A percentile compares a stretch with the other conserved stretches of the same genome.
These are phyloP conservation scores for Hirtodrosophila cameraria DNA, from an alignment of 2,888 invertebrate genomes.

Conservation along the genomic window DNA sequence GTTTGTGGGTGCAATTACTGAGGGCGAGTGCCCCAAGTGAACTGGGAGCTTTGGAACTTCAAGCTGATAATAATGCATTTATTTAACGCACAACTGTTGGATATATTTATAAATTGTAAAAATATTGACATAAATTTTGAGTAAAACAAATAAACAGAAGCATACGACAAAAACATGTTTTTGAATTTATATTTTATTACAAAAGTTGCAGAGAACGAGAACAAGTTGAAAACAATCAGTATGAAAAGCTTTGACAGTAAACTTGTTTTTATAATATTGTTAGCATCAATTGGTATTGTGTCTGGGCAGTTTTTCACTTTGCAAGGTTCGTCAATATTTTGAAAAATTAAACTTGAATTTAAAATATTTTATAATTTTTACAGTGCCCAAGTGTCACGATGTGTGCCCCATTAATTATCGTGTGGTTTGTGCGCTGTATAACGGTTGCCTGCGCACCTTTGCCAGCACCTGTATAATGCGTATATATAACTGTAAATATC, in stretches of 20 bases:
- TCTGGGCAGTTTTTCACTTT: slow-evolving; percentile 32
- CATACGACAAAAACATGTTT: slow-evolving; percentile 8
- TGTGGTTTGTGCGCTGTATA: slow-evolving; percentile 60
- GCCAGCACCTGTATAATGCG: slow-evolving; percentile 62
- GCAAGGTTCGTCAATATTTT: slow-evolving; percentile 32
- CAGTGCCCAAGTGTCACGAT: slow-evolving; percentile 63
- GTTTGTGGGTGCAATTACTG: slow-evolving; percentile 17
- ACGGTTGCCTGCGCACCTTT: slow-evolving; percentile 62
- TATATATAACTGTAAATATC: slow-evolving; percentile 69
- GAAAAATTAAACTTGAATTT: neutral
- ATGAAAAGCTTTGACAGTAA: slow-evolving; percentile 39
- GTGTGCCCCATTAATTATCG: slow-evolving; percentile 61
- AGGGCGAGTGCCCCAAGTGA: slow-evolving; percentile 20
- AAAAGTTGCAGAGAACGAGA: slow-evolving; percentile 10
- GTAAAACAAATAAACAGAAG: slow-evolving; percentile 37
- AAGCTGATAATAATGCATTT: neutral
- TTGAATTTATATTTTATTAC: slow-evolving; percentile 34
- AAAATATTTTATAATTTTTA: neutral
- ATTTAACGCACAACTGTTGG: slow-evolving; percentile 13
- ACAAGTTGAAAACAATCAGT: slow-evolving; percentile 14
- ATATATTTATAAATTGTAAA: slow-evolving; percentile 22
- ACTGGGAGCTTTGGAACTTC: neutral
- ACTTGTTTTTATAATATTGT: slow-evolving; percentile 23
- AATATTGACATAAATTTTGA: slow-evolving; percentile 44
- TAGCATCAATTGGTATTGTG: slow-evolving; percentile 14